Base-by-base conservation (phyloP, 2,113 vertebrate species). In the Megaceryle torquata region DNA sequence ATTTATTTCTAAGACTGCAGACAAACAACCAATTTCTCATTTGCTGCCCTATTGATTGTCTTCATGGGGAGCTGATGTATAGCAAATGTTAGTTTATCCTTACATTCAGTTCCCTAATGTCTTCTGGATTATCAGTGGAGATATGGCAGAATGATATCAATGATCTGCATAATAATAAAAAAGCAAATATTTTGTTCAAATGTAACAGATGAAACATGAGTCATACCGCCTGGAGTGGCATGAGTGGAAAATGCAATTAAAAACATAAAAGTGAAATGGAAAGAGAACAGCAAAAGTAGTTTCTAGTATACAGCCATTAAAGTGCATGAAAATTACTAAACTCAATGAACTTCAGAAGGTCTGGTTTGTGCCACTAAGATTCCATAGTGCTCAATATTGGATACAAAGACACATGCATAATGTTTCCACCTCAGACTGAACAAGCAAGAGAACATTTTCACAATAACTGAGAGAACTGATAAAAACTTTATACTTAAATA, bases 1-100 rank as follows among this genome's bases (percentile, higher is more conserved):
- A 87, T 93, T 92, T 96, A 77, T 29, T 85, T 96, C n/a, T 79
- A 76, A 89, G 28, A 71, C 53, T 88, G 48, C 41, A 82, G 65
- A 53, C 51, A 89, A 31, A 77, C 59, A 95, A 94, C 94, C 59
- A 92, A 80, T 90, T 95, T 91, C 69, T 86, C 60, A 75, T 95
- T 94, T 12, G 1, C 2, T 18, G 57, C 37, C 79, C 11, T 0
- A 88, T 44, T 94, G 84, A 95, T 88, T 87, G 54, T 56, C 92
- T 95, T 92, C 79, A 67, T 67, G 31, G 93, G 74, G 56, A 93
- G 48, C 37, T 92, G 51, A 59, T 31, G 50, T 70, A 93, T 97
- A 97, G 82, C 84, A 96, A 97, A 97, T 97, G 67, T 97, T 97
- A 74, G 76, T 71, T 94, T 91, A 95, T 88, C 74, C 70, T 92